Evolutionary conservation across 2,888 invertebrate species (phyloP).

Genomic region (Ramazzottius varieornatus): DNA sequence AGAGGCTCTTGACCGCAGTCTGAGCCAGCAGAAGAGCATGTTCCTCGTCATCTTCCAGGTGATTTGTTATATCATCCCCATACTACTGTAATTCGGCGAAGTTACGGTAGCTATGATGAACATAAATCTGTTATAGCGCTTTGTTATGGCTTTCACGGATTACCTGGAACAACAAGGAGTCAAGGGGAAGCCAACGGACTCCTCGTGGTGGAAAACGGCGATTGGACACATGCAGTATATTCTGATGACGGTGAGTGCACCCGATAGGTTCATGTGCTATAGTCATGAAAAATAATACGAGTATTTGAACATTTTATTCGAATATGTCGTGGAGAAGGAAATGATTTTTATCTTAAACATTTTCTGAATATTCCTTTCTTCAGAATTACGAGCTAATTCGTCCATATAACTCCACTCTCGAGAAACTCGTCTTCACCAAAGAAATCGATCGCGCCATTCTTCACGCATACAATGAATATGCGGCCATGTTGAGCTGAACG

Average conservation of each 20-base stretch:
- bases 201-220: not conserved
- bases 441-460: not conserved
- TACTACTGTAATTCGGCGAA: too few species aligned
- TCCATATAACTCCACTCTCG: not conserved
- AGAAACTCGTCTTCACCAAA: not conserved
- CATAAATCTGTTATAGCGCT: not conserved
- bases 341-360: not conserved
- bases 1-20: slow-evolving; percentile 37
- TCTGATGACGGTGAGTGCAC: slow-evolving; percentile 2
- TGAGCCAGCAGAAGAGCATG: slow-evolving; percentile 54
- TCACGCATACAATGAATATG: not conserved
- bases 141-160: not conserved
- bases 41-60: slow-evolving; percentile 86
- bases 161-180: not conserved
- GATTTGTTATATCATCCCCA: too few species aligned
- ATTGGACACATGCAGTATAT: not conserved
- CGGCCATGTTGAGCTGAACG: not conserved
- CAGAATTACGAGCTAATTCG: slow-evolving; percentile 1
- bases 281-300: too few species aligned
- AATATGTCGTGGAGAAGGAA: not conserved
- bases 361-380: not conserved
- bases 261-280: too few species aligned
- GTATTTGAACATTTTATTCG: too few species aligned
- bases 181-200: not conserved
- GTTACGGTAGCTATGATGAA: too few species aligned